These are phyloP conservation scores for Marisa cornuarietis DNA, from an alignment of 1,140 invertebrate genomes.

Conservation along the genomic window DNA sequence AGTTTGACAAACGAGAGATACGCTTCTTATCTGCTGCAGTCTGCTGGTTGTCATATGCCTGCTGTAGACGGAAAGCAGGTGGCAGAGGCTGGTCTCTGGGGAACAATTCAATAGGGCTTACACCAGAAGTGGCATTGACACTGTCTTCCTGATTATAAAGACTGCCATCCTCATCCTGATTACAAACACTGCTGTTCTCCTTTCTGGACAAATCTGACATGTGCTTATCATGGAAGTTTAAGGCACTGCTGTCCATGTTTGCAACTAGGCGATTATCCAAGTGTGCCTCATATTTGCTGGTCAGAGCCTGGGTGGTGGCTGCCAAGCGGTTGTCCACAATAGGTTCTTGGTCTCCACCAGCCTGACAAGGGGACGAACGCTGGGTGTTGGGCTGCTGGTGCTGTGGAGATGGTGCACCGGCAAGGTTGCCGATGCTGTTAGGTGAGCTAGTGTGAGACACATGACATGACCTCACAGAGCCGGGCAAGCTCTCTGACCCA, in stretches of 20 bases:
- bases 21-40: background rate
- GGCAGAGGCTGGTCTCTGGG: slow-evolving; percentile 24
- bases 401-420: background rate
- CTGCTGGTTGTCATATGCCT: slow-evolving; percentile 27
- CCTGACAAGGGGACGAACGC: no score
- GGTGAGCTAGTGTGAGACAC: slow-evolving; percentile 17
- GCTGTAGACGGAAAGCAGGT: slow-evolving; percentile 27
- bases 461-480: slow-evolving; percentile 13
- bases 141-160: no score
- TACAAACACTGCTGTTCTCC: no score
- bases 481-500: background rate
- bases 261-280: slow-evolving; percentile 4
- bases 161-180: no score
- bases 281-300: no score
- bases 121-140: background rate
- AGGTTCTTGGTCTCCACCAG: no score
- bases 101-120: slow-evolving; percentile 21
- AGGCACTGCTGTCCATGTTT: background rate
- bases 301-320: no score
- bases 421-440: background rate
- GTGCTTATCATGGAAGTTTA: no score
- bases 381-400: no score
- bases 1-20: slow-evolving; percentile 12
- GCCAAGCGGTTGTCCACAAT: no score
- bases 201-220: no score